phyloP scores from a whole-genome alignment of 2,888 invertebrate species.

The Ennomos fuscantarius region DNA sequence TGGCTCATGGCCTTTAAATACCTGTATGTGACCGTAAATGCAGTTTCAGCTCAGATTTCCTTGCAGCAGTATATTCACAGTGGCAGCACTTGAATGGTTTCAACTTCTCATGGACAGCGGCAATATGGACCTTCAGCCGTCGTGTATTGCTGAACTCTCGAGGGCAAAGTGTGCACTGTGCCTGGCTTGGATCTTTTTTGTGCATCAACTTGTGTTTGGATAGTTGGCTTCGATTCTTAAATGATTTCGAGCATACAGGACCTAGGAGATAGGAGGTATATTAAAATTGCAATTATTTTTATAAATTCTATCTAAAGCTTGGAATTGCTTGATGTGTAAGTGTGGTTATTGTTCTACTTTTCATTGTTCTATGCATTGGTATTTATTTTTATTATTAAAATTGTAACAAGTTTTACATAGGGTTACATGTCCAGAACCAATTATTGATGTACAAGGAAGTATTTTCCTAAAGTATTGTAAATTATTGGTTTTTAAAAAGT shows the following conservation, averaged over 20 bases:
- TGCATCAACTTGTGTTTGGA: slow-evolving; percentile 90
- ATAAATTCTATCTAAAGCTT: not conserved
- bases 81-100: slow-evolving; percentile 88
- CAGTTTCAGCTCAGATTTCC: slow-evolving; percentile 87
- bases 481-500: too few relatives aligned
- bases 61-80: slow-evolving; percentile 88
- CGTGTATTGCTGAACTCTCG: slow-evolving; percentile 83
- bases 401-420: too few relatives aligned
- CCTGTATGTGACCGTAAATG: slow-evolving; percentile 90
- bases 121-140: slow-evolving; percentile 82
- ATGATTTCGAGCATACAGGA: slow-evolving; percentile 89
- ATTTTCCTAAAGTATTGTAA: too few relatives aligned
- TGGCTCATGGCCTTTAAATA: slow-evolving; percentile 46
- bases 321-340: too few relatives aligned
- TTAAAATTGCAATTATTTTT: not conserved
- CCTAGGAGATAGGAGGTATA: slow-evolving; percentile 49
- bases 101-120: slow-evolving; percentile 88
- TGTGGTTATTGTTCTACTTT: too few relatives aligned
- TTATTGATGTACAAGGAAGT: too few relatives aligned
- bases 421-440: too few relatives aligned
- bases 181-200: slow-evolving; percentile 60
- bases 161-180: slow-evolving; percentile 85
- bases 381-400: too few relatives aligned
- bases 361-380: too few relatives aligned
- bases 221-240: slow-evolving; percentile 92